Conservation (phyloP, 2,797 vertebrate species). For the Orestias chungarensis region DNA sequence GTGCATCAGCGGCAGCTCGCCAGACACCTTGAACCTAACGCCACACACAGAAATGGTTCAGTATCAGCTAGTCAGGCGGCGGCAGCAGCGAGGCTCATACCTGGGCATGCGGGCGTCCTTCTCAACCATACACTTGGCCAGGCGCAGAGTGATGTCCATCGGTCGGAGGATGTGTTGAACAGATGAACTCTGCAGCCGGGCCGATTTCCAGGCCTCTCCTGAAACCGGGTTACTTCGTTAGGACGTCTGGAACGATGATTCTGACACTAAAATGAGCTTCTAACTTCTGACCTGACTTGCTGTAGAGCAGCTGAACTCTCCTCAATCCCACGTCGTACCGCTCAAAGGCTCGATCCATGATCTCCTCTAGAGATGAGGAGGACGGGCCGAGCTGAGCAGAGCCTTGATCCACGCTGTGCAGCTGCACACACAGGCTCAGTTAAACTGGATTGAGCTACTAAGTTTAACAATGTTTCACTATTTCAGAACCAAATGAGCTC, state of each 20-base stretch:
- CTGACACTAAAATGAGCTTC: neutral
- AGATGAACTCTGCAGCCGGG: constrained; percentile 84
- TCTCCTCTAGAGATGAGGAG: constrained; percentile 91
- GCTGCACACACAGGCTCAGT: constrained; percentile 65
- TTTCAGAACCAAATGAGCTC: neutral
- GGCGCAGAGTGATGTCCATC: constrained; percentile 88
- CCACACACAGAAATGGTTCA: neutral
- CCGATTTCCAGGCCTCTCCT: constrained; percentile 90
- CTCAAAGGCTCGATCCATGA: constrained; percentile 97
- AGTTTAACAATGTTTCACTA: neutral
- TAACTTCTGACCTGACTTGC: constrained; percentile 85
- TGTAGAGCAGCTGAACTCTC: constrained; percentile 91
- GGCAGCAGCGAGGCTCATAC: constrained; percentile 61
- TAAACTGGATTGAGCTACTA: neutral
- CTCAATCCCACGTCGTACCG: constrained; percentile 89
- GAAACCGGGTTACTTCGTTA: neutral
- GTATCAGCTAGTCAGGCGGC: neutral
- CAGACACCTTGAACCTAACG: constrained; percentile 90
- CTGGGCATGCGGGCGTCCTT: constrained; percentile 91
- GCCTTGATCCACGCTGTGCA: constrained; percentile 87
- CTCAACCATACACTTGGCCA: constrained; percentile 95
- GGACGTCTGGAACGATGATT: neutral
- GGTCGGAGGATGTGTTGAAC: constrained; percentile 89
- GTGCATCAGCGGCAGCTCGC: constrained; percentile 91
- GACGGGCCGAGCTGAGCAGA: constrained; percentile 65